Conservation (phyloP, 2,113 vertebrate genomes). For the Misgurnus anguillicaudatus region DNA sequence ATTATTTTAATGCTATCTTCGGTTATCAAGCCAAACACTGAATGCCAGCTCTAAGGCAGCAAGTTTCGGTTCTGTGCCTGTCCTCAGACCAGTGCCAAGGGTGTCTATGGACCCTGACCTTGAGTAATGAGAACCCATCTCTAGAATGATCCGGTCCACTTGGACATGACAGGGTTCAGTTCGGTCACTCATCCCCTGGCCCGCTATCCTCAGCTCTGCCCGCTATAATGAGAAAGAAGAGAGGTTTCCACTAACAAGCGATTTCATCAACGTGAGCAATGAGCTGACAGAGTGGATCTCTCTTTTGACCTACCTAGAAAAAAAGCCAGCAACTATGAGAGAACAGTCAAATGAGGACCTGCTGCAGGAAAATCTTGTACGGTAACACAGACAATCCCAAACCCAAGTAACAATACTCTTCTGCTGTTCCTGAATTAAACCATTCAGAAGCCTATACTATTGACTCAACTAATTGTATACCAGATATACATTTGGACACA, state of each 20-base stretch:
- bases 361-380: constrained; percentile 2
- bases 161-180: constrained; percentile 53
- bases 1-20: not conserved
- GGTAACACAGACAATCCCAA: constrained; percentile 60
- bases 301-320: constrained; percentile 72
- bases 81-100: constrained; percentile 29
- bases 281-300: constrained; percentile 66
- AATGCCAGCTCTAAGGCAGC: constrained; percentile 3
- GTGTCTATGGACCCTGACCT: constrained; percentile 52
- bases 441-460: not conserved
- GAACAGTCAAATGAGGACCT: constrained; percentile 25
- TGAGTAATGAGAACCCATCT: constrained; percentile 56
- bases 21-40: not conserved
- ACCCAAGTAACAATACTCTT: constrained; percentile 36
- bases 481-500: too few species aligned
- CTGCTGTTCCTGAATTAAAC: not conserved
- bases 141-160: constrained; percentile 36
- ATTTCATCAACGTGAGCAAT: constrained; percentile 72
- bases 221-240: constrained; percentile 60
- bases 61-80: not conserved
- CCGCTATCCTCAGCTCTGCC: constrained; percentile 40
- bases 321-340: constrained; percentile 44
- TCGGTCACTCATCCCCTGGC: constrained; percentile 35
- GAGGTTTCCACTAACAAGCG: constrained; percentile 71
- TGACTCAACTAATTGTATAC: too few species aligned